A percentile compares a stretch with the other conserved stretches of the same genome.
These are phyloP conservation scores for Apotomis betuletana DNA, from an alignment of 2,888 invertebrate species.

Conservation along the genomic window DNA sequence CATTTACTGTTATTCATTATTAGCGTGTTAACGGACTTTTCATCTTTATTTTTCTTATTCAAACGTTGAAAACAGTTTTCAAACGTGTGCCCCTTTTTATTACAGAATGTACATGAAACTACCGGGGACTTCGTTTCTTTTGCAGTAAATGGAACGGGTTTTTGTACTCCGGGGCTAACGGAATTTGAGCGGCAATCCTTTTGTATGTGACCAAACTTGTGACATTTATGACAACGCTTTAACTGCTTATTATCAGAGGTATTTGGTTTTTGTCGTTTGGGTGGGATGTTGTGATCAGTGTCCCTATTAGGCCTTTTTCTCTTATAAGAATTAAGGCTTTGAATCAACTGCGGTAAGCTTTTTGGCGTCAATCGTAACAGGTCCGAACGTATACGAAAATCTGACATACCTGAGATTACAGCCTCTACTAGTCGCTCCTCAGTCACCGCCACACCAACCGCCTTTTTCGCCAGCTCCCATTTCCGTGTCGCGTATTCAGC, in stretches of 20 bases:
- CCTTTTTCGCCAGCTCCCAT: slow-evolving; percentile 40
- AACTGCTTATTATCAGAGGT: no score
- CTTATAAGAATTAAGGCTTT: no score
- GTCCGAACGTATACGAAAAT: slow-evolving; percentile 34
- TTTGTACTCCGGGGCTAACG: no score
- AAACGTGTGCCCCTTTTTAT: background rate
- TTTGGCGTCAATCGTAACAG: slow-evolving; percentile 12
- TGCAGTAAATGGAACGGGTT: no score
- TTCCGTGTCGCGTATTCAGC: slow-evolving; percentile 41
- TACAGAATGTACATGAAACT: background rate
- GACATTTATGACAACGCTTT: no score
- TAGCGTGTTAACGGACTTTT: no score
- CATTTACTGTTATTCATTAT: background rate
- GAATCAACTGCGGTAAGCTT: background rate
- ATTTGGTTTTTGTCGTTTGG: no score
- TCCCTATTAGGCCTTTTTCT: no score
- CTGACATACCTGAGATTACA: background rate
- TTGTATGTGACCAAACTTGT: no score
- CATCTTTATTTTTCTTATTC: background rate
- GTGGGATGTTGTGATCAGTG: no score
- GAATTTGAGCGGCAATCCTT: no score
- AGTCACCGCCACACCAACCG: background rate
- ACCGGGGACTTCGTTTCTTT: no score
- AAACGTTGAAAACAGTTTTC: background rate
- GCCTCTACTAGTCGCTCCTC: background rate